These are phyloP conservation scores for Amblyjoppa fuscipennis DNA, from an alignment of 2,888 invertebrate species.

Conservation along the genomic window DNA sequence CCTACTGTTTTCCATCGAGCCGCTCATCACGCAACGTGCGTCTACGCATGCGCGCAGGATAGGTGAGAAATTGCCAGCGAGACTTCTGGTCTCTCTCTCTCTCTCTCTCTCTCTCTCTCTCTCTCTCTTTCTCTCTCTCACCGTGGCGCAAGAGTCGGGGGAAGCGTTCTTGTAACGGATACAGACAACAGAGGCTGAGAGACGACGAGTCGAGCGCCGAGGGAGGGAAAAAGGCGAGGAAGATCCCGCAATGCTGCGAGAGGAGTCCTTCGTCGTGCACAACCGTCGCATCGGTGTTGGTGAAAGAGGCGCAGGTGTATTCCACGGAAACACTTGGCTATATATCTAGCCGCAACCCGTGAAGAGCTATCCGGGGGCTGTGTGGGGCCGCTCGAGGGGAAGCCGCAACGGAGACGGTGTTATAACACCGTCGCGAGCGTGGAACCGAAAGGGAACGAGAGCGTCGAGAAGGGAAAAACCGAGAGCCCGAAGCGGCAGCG, in stretches of 20 bases:
- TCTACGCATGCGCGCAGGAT: neutral
- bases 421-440: conserved; percentile 32
- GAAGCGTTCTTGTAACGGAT: conserved; percentile 75
- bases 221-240: conserved; percentile 11
- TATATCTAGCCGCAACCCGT: conserved; percentile 51
- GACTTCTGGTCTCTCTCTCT: neutral
- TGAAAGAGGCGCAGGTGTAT: conserved; percentile 60
- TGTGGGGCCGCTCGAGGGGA: conserved; percentile 36
- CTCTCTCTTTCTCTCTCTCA: too few relatives aligned
- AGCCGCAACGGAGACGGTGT: conserved; percentile 40
- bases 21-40: neutral
- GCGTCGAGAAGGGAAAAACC: conserved; percentile 58
- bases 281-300: neutral
- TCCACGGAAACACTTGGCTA: conserved; percentile 50
- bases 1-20: neutral
- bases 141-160: conserved; percentile 1
- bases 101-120: too few relatives aligned
- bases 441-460: conserved; percentile 51
- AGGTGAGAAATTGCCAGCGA: conserved; percentile 18
- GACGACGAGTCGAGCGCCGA: neutral
- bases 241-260: conserved; percentile 39
- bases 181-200: conserved; percentile 52
- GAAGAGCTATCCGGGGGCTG: conserved; percentile 33
- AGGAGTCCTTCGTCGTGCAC: neutral
- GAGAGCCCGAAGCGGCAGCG: neutral